Evolutionary conservation across 1,140 invertebrate genomes (phyloP).

Genomic region (Drosophila busckii): DNA sequence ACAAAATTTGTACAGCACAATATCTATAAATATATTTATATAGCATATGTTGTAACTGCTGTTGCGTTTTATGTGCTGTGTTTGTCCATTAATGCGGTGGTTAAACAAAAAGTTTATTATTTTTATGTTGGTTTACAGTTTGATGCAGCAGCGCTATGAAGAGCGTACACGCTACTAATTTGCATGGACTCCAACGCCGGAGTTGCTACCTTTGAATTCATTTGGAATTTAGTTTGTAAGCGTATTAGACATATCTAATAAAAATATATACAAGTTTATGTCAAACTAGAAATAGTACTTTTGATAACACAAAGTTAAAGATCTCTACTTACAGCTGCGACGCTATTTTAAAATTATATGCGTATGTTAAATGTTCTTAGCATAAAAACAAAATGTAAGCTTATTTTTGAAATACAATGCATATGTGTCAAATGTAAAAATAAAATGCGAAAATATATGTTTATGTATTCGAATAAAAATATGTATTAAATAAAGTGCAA

Average conservation of each 20-base stretch:
- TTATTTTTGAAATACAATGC: conserved; percentile 2
- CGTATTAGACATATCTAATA: too few relatives aligned
- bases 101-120: not conserved
- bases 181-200: too few relatives aligned
- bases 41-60: too few relatives aligned
- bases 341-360: not conserved
- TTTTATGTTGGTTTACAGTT: conserved; percentile 36
- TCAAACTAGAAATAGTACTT: conserved; percentile 6
- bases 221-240: too few relatives aligned
- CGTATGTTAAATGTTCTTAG: conserved; percentile 1
- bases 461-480: not conserved
- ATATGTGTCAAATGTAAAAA: conserved; percentile 23
- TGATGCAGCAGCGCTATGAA: conserved; percentile 46
- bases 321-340: conserved; percentile 4
- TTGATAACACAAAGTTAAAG: not conserved
- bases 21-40: too few relatives aligned
- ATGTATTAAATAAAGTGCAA: conserved; percentile 1
- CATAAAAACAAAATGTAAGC: conserved; percentile 3
- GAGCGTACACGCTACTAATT: conserved; percentile 46
- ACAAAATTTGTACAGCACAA: conserved; percentile 3
- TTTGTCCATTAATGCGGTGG: too few relatives aligned
- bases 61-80: too few relatives aligned
- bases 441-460: not conserved
- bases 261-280: too few relatives aligned
- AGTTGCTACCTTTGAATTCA: too few relatives aligned